Base-by-base conservation (phyloP, 2,797 vertebrate species). In the Mallotus villosus region DNA sequence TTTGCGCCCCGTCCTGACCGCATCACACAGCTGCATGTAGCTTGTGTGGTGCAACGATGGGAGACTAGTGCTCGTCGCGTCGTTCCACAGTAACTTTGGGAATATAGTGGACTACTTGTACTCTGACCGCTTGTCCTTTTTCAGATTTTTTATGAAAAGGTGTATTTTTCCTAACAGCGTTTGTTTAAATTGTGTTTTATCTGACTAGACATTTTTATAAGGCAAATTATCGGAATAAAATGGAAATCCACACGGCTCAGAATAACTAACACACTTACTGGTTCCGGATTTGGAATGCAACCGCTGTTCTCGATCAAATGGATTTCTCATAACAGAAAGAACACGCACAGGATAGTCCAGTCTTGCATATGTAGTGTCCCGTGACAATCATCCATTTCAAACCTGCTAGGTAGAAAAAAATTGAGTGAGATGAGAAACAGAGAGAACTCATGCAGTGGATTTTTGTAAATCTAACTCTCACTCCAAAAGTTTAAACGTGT, bases 1-100 rank as follows among this genome's bases (percentile, higher is more conserved):
- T 81, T 85, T 85, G 91, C 88, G 87, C 86, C 89, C 86, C 84
- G 81, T 90, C 85, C 86, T 79, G 87, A 88, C 85, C 87, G 81
- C 84, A 81, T 77, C 86, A 81, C 83, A 88, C 78, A 85, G 84
- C 82, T 88, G 84, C 87, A 89, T 66, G 81, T 80, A 71, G 73
- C 60, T 71, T 34, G 67, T 66, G 68, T 72, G 68, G 58, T 72
- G 70, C 64, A 46, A 59, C 70, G 68, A 74, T 74, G 74, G 63
- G 21, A 71, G 76, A 68, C 74, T 73, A 64, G 73, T 70, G 60
- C 64, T 57, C 12, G 34, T 68, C 41, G 51, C 37, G 63, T 68
- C 75, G 51, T 19, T 58, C 32, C 49, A 61, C 21, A 63, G 57
- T 46, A 59, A 14, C 58, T 37, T 29, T 68, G 25, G 24, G 5